These are phyloP conservation scores for Loris lydekkerianus DNA, from an alignment of 2,797 vertebrate genomes.

Conservation along the genomic window DNA sequence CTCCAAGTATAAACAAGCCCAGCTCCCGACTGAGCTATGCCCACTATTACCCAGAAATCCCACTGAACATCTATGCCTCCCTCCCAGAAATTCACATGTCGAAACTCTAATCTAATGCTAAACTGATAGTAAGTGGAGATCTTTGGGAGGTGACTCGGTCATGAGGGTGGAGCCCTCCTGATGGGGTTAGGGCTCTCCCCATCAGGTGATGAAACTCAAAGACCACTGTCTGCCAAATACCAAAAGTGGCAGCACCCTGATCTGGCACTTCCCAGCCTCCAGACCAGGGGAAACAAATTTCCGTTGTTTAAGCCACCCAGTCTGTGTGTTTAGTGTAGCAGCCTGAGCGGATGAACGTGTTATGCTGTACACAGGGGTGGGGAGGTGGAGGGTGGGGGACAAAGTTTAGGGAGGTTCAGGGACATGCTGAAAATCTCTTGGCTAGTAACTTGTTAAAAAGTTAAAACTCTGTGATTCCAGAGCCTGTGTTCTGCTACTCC, in stretches of 20 bases:
- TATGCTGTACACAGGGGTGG: too few species aligned
- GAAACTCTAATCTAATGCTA: background rate
- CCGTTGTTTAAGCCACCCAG: background rate
- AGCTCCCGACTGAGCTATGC: background rate
- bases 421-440: background rate
- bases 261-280: background rate
- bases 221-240: background rate
- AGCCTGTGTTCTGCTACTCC: background rate
- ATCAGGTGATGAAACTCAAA: background rate
- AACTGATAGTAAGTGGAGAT: too few species aligned
- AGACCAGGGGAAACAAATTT: background rate
- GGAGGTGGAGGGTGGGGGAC: background rate
- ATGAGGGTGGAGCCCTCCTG: background rate
- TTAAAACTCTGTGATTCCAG: conserved; percentile 15
- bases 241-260: background rate
- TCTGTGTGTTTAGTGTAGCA: background rate
- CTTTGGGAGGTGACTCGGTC: background rate
- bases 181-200: too few species aligned
- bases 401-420: background rate
- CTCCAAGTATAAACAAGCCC: background rate
- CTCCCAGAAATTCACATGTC: too few species aligned
- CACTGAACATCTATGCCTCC: background rate
- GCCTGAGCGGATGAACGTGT: background rate
- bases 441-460: background rate
- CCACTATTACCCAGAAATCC: background rate